Base-by-base conservation (phyloP, 1,140 invertebrate genomes). In the Bicyclus anynana region DNA sequence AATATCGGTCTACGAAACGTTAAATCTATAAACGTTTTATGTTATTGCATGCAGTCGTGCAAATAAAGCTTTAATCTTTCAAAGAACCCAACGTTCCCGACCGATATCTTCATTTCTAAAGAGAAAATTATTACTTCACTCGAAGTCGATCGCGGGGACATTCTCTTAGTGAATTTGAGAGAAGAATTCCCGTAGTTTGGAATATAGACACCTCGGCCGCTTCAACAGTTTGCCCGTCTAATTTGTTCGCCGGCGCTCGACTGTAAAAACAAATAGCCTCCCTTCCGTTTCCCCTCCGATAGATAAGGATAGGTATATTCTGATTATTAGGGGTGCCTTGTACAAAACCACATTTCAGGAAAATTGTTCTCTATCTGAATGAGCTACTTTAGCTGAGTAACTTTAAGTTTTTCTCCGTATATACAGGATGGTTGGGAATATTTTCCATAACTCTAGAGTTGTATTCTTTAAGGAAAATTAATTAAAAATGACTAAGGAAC, bases 151-250 rank as follows among this genome's bases (percentile, higher is more conserved):
- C 69, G 75, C 50, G 44, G 71, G 70, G 76, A 77, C 72, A 70
- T 65, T 72, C 74, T 67, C 64, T 60, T 51, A 74, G 70, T 72
- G 73, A 71, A 83, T 84, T 77, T 77, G 77, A 78, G 74, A 76
- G 79, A 83, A 77, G 75, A 82, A 84, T 85, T 85, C 74, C 55
- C 76, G 59, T 69, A 66, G 72, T 77, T 65, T 71, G 75, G 72
- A 83, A 87, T 80, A 87, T 78, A 84, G 82, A 85, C 84, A 85
- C 80, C 80, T 85, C 78, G 77, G 62, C 72, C 75, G 78, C 72
- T 84, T 81, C 78, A 80, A 85, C 82, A 85, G 84, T 87, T 84
- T 85, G 84, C 85, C 84, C 80, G 81, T 80, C 84, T 87, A 87
- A 85, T 87, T 87, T 87, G 82, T 85, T 85, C 84, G 73, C 63